These are phyloP conservation scores for Coelinius sp. DNA, from an alignment of 2,888 invertebrate genomes.

Conservation along the genomic window DNA sequence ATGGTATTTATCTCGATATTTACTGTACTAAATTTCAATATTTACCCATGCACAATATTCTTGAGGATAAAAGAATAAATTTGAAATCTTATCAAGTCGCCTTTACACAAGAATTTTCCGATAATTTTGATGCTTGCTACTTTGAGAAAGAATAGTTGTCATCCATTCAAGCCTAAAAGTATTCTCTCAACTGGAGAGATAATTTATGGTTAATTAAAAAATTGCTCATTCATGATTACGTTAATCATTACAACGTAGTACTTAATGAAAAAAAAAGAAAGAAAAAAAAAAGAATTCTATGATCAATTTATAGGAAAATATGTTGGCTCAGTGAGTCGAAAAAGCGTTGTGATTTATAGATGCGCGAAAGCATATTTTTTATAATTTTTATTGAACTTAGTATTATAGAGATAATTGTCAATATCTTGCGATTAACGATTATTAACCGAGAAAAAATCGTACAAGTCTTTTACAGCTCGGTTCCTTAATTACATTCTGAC, in stretches of 20 bases:
- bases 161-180: slow-evolving; percentile 11
- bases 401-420: slow-evolving; percentile 35
- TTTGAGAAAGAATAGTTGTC: not conserved
- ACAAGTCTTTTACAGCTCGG: not conserved
- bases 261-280: slow-evolving; percentile 5
- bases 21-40: not conserved
- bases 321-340: slow-evolving; percentile 16
- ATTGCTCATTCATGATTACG: slow-evolving; percentile 47
- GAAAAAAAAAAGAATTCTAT: slow-evolving; percentile 4
- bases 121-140: slow-evolving; percentile 14
- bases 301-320: slow-evolving; percentile 31
- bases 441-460: not conserved
- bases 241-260: slow-evolving; percentile 18
- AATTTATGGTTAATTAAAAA: slow-evolving; percentile 32
- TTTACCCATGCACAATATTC: not conserved
- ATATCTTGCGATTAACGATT: slow-evolving; percentile 26
- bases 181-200: slow-evolving; percentile 5
- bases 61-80: not conserved
- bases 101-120: not conserved
- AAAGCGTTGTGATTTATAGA: slow-evolving; percentile 46
- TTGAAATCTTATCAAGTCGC: not conserved
- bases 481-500: slow-evolving; percentile 6
- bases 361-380: slow-evolving; percentile 51
- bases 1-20: not conserved
- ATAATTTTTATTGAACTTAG: slow-evolving; percentile 50